Evolutionary conservation across 2,113 vertebrate species (phyloP), one percentile per base, ranked within the genome.

Genomic region (Corvus cornix): DNA sequence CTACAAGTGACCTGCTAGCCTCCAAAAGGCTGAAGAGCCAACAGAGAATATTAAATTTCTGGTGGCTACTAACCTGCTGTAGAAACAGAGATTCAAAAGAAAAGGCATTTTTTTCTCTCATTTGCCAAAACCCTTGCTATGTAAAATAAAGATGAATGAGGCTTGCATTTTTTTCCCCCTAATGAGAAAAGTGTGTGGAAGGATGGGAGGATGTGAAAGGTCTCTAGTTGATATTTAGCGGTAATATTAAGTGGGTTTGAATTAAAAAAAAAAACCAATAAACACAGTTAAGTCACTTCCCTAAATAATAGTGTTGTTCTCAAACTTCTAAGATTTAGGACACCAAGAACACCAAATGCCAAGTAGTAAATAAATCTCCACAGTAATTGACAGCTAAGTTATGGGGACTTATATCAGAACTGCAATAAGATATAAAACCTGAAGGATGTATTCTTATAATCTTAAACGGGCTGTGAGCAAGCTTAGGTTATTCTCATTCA

Each of bases 11-110:
- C 55, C 76, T 96, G 73, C 72, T 94, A 93, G n/a, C 66, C 69
- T 93, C 37, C 49, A 83, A 84, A 91, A 96, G 84, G 83, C 76
- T 60, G 82, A 88, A 94, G 80, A 94, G 28, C 70, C 51, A 80
- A 27, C 44, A 78, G 89, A 92, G 69, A 81, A 92, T 33, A 49
- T 19, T 78, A 63, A 85, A 35, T 18, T 80, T 79, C 89, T 81
- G 74, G 51, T 85, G 82, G 84, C 60, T 85, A 78, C 59, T 92
- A 82, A 37, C 9, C 23, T 67, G 6, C 26, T n/a, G n/a, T 37
- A 69, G 48, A 67, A 90, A 70, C 63, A 82, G 37, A 83, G 53
- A 23, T 37, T 8, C 4, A 46, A 16, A 4, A 72, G 64, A 21
- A 44, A 72, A 19, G 19, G 8, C 67, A 52, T 30, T 41, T 92